These are phyloP conservation scores for Bilobella aurantiaca DNA, from an alignment of 1,140 invertebrate species.

Conservation along the genomic window DNA sequence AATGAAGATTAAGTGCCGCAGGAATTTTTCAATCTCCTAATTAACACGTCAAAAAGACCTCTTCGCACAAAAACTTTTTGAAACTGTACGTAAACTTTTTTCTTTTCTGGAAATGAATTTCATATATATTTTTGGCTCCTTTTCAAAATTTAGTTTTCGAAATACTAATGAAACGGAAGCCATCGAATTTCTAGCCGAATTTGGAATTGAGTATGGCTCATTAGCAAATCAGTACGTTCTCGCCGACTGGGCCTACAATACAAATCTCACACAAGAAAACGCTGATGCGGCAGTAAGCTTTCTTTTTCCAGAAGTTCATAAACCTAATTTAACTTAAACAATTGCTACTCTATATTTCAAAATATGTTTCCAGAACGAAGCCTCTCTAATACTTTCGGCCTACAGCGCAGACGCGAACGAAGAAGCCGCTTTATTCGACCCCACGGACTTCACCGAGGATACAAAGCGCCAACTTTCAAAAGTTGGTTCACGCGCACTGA, in stretches of 20 bases:
- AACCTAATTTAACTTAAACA: neutral
- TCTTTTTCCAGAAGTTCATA: slow-evolving; percentile 1
- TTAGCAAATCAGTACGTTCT: slow-evolving; percentile 24
- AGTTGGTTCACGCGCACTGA: slow-evolving; percentile 29
- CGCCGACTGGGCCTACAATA: slow-evolving; percentile 37
- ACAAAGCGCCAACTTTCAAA: slow-evolving; percentile 28
- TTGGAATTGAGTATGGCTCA: slow-evolving; percentile 24
- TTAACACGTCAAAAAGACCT: neutral
- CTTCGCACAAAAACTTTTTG: neutral
- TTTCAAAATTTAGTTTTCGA: neutral
- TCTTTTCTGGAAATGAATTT: no score
- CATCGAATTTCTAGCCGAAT: slow-evolving; percentile 32
- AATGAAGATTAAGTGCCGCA: neutral
- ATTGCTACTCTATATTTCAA: neutral
- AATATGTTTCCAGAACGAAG: slow-evolving; percentile 13
- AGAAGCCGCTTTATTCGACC: slow-evolving; percentile 30
- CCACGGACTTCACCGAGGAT: slow-evolving; percentile 33
- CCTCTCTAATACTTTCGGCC: slow-evolving; percentile 13
- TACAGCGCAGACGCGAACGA: slow-evolving; percentile 28
- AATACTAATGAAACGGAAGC: slow-evolving; percentile 33
- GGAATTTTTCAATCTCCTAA: neutral
- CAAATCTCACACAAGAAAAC: slow-evolving; percentile 36
- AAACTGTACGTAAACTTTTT: neutral
- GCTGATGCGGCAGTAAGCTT: slow-evolving; percentile 31
- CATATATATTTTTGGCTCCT: neutral